Base-by-base conservation (phyloP, 2,888 invertebrate species). In the Nesidiocoris tenuis region DNA sequence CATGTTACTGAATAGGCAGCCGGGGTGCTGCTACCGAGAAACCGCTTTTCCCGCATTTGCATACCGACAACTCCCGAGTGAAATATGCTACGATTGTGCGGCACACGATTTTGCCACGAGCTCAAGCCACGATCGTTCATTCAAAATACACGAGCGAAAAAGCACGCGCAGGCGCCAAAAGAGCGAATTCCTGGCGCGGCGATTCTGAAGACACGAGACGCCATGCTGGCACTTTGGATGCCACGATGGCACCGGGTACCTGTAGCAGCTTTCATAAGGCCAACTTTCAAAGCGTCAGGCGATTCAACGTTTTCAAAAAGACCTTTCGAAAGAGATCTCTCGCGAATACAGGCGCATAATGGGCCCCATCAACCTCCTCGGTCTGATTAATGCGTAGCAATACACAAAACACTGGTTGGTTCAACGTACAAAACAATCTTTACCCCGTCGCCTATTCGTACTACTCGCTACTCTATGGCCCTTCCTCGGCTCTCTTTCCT, bases 401-500 rank as follows among this genome's bases (percentile, higher is more conserved):
- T 39, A 39, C 12, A 39, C 39, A 39, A 39, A 39, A 39, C 39
- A 39, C 39, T 39, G 39, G 39, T 39, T 39, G 3, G 39, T 12
- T 39, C 39, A 39, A 39, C 39, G 39, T 39, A 7, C 39, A 39
- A 39, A 39, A 39, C 39, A 12, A 39, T 39, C 39, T 39, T 39
- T 12, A 39, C 39, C 39, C 5, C 3, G 39, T 7, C 39, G 3
- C 39, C 39, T 39, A 7, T 39, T 39, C n/a, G n/a, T n/a, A n/a
- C 39, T 39, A 39, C 12, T 39, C 3, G 39, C 5, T 39, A 39
- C 39, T n/a, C n/a, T n/a, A n/a, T n/a, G n/a, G n/a, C n/a, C n/a
- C 39, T 39, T 12, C 39, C 39, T 39, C 12, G 39, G 39, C 70
- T 61, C 70, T 25, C 70, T 70, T 70, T 57, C 23, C 59, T 70